Evolutionary conservation across 2,113 vertebrate genomes (phyloP), one percentile per base, ranked within the genome.

Genomic region (Lampris megalopsis): DNA sequence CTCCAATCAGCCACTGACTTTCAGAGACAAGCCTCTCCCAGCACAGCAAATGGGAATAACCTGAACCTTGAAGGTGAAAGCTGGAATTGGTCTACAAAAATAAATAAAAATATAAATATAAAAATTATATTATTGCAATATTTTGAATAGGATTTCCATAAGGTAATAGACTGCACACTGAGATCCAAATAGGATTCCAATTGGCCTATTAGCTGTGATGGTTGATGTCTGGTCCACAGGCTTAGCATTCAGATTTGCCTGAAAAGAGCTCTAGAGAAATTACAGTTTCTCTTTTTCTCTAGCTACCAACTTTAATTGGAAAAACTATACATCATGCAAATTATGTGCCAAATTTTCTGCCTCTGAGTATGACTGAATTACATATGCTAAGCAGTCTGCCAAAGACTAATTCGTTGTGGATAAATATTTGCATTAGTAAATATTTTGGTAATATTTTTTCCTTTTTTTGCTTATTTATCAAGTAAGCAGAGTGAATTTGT

Each of bases 161-260:
- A 75, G 63, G 71, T 91, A 92, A 93, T 87, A 79, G 84, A 83
- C 67, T 80, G 63, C 86, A 79, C 80, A 81, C 79, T 68, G 82
- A 89, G 79, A 81, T 77, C 68, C 83, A 91, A 86, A 93, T 88
- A 89, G 67, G 86, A 88, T 83, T 87, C 77, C 88, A 81, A 82
- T 88, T 86, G 83, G 82, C 64, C 79, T 87, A 88, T 89, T 92
- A 89, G 81, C 11, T 40, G 37, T 82, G 83, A 93, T 89, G 74
- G 73, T 56, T 80, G 85, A 79, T 69, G 58, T 82, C 49, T 64
- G 7, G 2, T 2, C 13, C 58, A 1, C 35, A 40, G n/a, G 64
- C 67, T 53, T 64, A 84, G 79, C 62, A 80, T 77, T 42, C 53
- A 59, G 48, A 67, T 64, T 66, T 83, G 73, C 86, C 81, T 86